A percentile compares a stretch with the other conserved stretches of the same genome.
Conservation (phyloP, 2,113 vertebrate genomes). For the Columba janthina region DNA sequence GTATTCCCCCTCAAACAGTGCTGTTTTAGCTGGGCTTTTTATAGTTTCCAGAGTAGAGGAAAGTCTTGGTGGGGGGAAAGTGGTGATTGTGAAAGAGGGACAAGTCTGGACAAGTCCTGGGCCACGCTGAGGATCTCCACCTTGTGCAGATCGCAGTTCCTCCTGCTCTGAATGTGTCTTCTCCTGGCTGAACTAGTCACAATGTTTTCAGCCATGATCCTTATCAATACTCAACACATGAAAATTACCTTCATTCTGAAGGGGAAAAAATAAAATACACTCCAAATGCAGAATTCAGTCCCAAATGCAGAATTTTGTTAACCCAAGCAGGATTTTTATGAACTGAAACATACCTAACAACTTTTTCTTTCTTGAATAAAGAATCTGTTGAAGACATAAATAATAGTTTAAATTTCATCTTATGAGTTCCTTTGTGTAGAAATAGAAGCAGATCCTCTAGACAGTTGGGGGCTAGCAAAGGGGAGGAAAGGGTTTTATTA, state of each 20-base stretch:
- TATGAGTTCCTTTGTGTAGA: background rate
- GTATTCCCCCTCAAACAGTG: too few relatives aligned
- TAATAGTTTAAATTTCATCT: background rate
- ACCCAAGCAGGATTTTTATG: background rate
- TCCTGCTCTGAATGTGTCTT: too few relatives aligned
- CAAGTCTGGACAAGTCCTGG: too few relatives aligned
- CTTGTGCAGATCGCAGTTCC: too few relatives aligned
- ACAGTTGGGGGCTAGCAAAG: rapidly evolving
- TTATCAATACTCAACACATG: background rate
- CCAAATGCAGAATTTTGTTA: background rate
- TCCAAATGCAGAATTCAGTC: background rate
- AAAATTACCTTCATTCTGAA: background rate
- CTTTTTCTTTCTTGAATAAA: background rate
- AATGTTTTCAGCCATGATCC: too few relatives aligned
- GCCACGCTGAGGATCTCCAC: too few relatives aligned
- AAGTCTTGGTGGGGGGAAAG: too few relatives aligned
- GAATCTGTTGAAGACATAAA: background rate
- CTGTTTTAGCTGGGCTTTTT: too few relatives aligned
- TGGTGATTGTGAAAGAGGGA: too few relatives aligned
- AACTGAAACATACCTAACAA: background rate
- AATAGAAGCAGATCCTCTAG: background rate
- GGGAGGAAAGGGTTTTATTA: background rate
- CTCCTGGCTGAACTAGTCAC: too few relatives aligned
- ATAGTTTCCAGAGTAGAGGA: too few relatives aligned
- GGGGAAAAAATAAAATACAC: background rate